phyloP scores from a whole-genome alignment of 2,797 vertebrate genomes.

The Brachymystax lenok region DNA sequence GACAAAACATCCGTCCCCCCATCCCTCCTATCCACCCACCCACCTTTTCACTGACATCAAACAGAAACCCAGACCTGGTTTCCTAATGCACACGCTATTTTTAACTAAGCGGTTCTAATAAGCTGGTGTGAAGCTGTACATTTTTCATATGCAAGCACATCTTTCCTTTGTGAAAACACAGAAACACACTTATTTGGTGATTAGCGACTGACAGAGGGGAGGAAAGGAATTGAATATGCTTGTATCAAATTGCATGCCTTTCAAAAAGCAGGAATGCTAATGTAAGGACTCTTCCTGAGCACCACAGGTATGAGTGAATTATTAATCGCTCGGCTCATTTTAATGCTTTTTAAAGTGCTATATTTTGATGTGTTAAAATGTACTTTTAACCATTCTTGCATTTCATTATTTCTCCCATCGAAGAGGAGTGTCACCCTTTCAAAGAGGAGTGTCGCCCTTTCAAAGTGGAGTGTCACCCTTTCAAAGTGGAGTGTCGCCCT shows the following conservation, averaged over 20 bases:
- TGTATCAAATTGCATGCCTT: slow-evolving; percentile 82
- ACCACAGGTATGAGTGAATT: slow-evolving; percentile 86
- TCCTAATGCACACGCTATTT: slow-evolving; percentile 82
- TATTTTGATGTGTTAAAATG: slow-evolving; percentile 86
- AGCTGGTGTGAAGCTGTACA: slow-evolving; percentile 81
- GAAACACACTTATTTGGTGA: slow-evolving; percentile 86
- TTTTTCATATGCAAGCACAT: slow-evolving; percentile 84
- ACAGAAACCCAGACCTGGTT: slow-evolving; percentile 77
- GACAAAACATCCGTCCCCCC: slow-evolving; percentile 61
- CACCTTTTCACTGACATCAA: slow-evolving; percentile 80
- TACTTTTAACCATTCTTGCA: slow-evolving; percentile 84
- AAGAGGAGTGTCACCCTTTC: slow-evolving; percentile 64
- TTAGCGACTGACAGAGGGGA: slow-evolving; percentile 81
- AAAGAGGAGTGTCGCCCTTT: slow-evolving; percentile 65
- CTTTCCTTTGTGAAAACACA: slow-evolving; percentile 83
- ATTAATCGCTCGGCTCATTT: slow-evolving; percentile 84
- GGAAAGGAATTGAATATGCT: slow-evolving; percentile 79
- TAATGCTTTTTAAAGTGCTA: slow-evolving; percentile 85
- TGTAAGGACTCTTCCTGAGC: slow-evolving; percentile 78
- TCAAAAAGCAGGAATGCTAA: slow-evolving; percentile 81
- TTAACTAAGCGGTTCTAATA: slow-evolving; percentile 85
- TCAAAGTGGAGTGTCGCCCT: slow-evolving; percentile 68
- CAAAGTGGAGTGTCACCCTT: slow-evolving; percentile 64
- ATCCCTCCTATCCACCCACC: slow-evolving; percentile 42
- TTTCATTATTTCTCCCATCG: slow-evolving; percentile 82